These are phyloP conservation scores for Eulemur rufifrons DNA, from an alignment of 2,113 vertebrate genomes.

Conservation along the genomic window DNA sequence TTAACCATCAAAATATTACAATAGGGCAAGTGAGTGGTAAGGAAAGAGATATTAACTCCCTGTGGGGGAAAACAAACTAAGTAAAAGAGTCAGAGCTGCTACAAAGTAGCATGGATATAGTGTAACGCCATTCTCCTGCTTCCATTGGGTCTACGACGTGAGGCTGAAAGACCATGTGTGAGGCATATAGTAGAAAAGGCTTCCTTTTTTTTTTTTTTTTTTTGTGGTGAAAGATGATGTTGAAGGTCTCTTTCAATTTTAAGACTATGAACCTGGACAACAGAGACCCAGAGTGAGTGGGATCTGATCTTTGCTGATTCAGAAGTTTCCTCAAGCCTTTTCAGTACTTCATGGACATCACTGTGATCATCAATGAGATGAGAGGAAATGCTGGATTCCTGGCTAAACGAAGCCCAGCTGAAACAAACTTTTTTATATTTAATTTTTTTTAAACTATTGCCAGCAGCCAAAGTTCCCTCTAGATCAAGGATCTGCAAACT, in stretches of 20 bases:
- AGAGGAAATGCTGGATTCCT: background rate
- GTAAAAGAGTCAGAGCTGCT: background rate
- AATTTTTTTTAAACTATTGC: background rate
- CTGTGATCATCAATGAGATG: background rate
- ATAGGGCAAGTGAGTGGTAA: background rate
- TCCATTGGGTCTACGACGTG: background rate
- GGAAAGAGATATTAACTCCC: slow-evolving; percentile 12
- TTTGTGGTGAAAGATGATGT: background rate
- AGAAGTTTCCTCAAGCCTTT: background rate
- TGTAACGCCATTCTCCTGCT: background rate
- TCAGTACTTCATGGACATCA: background rate
- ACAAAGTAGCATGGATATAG: background rate
- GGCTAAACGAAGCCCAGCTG: background rate
- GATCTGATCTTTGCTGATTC: slow-evolving; percentile 42
- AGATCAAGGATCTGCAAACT: background rate
- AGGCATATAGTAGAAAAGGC: background rate
- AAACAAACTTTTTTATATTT: background rate
- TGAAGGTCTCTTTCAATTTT: background rate
- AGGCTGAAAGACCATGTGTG: background rate
- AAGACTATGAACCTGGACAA: background rate
- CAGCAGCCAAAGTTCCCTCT: background rate
- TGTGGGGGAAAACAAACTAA: background rate
- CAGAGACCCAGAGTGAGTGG: background rate
- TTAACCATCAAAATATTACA: background rate
- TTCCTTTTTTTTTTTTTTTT: background rate